These are phyloP conservation scores for Agrochola lychnidis DNA, from an alignment of 2,888 invertebrate genomes.

Conservation along the genomic window DNA sequence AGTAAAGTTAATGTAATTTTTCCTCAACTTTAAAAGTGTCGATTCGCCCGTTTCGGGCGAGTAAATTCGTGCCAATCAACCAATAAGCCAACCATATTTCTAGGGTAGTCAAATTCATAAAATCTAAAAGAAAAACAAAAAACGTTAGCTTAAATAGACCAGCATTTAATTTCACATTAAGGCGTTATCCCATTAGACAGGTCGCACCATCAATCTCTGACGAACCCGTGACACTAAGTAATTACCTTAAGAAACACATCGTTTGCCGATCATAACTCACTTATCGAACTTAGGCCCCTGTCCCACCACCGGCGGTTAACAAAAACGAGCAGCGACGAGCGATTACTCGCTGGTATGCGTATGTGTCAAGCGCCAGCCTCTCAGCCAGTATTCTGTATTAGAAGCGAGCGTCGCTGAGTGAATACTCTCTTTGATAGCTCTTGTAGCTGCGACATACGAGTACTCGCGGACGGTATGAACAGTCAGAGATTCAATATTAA, in stretches of 20 bases:
- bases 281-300: neutral
- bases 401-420: neutral
- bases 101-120: neutral
- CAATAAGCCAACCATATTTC: too few relatives aligned
- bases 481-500: neutral
- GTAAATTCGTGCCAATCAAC: too few relatives aligned
- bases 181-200: conserved; percentile 31
- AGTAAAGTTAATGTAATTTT: too few relatives aligned
- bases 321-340: too few relatives aligned
- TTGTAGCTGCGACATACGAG: neutral
- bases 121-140: neutral
- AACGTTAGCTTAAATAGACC: conserved; percentile 4
- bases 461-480: neutral
- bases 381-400: neutral
- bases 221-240: conserved; percentile 23
- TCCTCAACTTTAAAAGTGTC: too few relatives aligned
- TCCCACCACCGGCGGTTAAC: neutral
- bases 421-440: neutral
- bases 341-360: neutral
- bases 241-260: conserved; percentile 22
- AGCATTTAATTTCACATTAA: conserved; percentile 35
- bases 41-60: too few relatives aligned
- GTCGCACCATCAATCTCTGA: conserved; percentile 34
- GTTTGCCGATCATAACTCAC: conserved; percentile 36
- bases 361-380: neutral